phyloP scores from a whole-genome alignment of 2,797 vertebrate genomes.

The Danio tinwini region DNA sequence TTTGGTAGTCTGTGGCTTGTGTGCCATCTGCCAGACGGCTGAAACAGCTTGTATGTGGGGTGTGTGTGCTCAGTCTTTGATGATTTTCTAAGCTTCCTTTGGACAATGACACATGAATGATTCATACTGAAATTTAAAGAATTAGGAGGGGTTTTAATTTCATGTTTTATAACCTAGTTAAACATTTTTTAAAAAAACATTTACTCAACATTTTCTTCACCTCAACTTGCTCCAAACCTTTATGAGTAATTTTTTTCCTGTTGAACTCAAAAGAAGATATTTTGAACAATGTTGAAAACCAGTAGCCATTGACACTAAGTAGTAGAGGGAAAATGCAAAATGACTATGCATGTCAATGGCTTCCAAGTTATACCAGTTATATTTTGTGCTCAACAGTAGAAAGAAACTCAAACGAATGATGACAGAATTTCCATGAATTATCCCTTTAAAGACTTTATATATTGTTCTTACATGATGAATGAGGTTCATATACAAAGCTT shows the following conservation, averaged over 20 bases:
- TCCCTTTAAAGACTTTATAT: not conserved
- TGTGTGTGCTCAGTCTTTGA: not conserved
- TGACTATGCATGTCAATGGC: no score
- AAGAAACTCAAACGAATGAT: not conserved
- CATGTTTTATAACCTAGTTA: not conserved
- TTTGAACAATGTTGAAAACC: no score
- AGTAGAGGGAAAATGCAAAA: no score
- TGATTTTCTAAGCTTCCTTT: not conserved
- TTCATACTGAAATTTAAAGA: not conserved
- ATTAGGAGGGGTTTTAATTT: not conserved
- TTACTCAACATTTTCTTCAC: no score
- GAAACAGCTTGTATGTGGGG: not conserved
- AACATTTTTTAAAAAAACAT: no score
- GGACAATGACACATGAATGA: not conserved
- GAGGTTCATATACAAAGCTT: not conserved
- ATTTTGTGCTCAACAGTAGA: not conserved
- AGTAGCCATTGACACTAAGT: no score
- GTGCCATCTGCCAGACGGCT: not conserved
- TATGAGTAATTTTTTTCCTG: no score
- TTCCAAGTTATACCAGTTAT: no score
- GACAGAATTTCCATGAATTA: no score
- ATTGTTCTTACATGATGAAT: not conserved
- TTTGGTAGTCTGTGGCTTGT: not conserved
- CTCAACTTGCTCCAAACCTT: no score
- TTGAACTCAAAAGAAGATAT: no score